Base-by-base conservation (phyloP, 2,888 invertebrate genomes). In the Merodon equestris region DNA sequence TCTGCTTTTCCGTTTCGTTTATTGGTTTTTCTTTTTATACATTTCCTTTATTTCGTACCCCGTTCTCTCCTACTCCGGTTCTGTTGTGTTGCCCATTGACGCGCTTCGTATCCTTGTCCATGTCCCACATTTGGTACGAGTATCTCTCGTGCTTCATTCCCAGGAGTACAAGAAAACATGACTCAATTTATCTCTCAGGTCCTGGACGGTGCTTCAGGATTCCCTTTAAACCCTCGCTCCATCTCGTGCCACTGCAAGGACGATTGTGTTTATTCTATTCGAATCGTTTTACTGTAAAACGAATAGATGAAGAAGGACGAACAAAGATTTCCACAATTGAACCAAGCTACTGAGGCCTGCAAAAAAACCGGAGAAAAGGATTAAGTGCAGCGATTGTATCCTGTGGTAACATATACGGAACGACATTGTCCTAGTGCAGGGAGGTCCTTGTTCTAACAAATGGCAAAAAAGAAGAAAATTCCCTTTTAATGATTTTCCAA, bases 401-500 rank as follows among this genome's bases (percentile, higher is more conserved):
- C 27, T 27, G 27, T 7, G 27, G 27, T 19, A 12, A 15, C n/a
- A 53, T 53, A 38, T 38, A 56, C 72, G 54, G 27, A 27, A 7
- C 27, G 27, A 27, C 27, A 27, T 27, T 27, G 27, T 27, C 27
- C 27, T 27, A 27, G 27, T 27, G 2, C 27, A 27, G n/a, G n/a
- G n/a, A n/a, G 27, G 54, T 34, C 15, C 10, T 17, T 63, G 45
- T 19, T 15, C 13, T 40, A 38, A 19, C n/a, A 18, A 27, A 10
- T 17, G 42, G 51, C 15, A 44, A 58, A 17, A 36, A 48, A 54
- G 42, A 54, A 50, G 17, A 56, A 57, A 67, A 74, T 68, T 74
- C 45, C 50, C 61, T 68, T 74, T 68, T 74, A 68, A 67, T 74
- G 67, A 74, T 74, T 74, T 74, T 74, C 18, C 74, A 74, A 75